Base-by-base conservation (phyloP, 1,140 invertebrate genomes). In the Thrips palmi region DNA sequence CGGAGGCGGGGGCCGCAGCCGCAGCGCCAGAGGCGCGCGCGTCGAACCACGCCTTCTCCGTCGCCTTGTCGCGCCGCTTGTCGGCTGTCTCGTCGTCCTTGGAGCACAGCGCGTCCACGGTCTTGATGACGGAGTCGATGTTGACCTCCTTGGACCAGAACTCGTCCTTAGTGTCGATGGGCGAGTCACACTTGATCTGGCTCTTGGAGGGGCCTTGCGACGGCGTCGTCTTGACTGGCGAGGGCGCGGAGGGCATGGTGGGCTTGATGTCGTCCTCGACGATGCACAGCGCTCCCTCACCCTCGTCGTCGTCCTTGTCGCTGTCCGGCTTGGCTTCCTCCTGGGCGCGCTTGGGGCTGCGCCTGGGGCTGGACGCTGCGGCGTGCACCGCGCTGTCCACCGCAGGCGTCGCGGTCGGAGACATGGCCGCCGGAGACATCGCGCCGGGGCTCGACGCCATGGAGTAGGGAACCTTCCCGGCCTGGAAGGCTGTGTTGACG, bases 41-140 rank as follows among this genome's bases (percentile, higher is more conserved):
- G n/a, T n/a, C n/a, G n/a, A n/a, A n/a, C n/a, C n/a, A 33, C 17
- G 17, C 31, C 15, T 12, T 33, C 11, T 33, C 20, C 14, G 20
- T 11, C 4, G 17, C 31, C 47, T 8, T 40, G 42, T 17, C 39
- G 38, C 38, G 48, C 20, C 47, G 44, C 3, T 43, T 37, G 2
- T 58, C 53, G 0, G 56, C 53, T 0, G 53, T 56, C 1, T 47
- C 34, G 1, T 59, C 58, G 18, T 59, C 59, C 1, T 45, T 49
- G 12, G 61, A 59, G 33, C 66, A 68, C 0, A 70, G 44, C 3
- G 73, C 72, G 47, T 77, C 74, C 0, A 77, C 70, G 41, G 76
- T 77, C 52, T 80, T 77, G 35, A 82, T 80, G 11, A 82, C 77
- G 20, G 74, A 78, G 44, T 80, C 76, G 39, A 79, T 77, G 47